phyloP scores from a whole-genome alignment of 2,113 vertebrate genomes.

The Microcebus tavaratra region DNA sequence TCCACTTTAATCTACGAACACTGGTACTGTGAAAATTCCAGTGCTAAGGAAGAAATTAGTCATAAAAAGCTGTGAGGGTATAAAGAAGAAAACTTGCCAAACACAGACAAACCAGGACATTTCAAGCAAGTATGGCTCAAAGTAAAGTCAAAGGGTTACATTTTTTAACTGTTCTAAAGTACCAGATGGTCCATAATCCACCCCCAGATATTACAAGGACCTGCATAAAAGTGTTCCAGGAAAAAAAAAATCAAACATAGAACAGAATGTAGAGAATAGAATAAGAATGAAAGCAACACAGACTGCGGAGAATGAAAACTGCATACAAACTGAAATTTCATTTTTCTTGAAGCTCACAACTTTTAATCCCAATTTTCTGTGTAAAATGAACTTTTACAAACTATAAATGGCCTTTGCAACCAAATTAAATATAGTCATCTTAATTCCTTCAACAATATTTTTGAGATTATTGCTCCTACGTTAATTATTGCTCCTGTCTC shows the following conservation, averaged over 20 bases:
- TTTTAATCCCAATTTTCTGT: neutral
- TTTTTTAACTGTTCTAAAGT: conserved; percentile 40
- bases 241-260: neutral
- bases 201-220: conserved; percentile 45
- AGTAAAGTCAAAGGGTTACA: conserved; percentile 30
- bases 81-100: conserved; percentile 32
- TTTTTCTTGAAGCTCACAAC: conserved; percentile 9
- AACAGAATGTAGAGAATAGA: conserved; percentile 56
- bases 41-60: conserved; percentile 10
- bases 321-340: conserved; percentile 38
- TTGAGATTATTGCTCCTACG: neutral
- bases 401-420: neutral
- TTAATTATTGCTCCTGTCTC: neutral
- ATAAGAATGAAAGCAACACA: conserved; percentile 41
- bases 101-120: conserved; percentile 37
- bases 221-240: conserved; percentile 19
- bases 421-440: neutral
- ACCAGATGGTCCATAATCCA: conserved; percentile 64
- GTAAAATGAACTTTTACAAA: conserved; percentile 39
- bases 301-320: neutral
- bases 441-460: conserved; percentile 37
- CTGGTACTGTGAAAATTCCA: conserved; percentile 2
- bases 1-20: conserved; percentile 15
- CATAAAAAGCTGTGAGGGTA: neutral
- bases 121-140: conserved; percentile 45